Evolutionary conservation across 1,140 invertebrate species (phyloP).

Genomic region (Tetraneura akinire): DNA sequence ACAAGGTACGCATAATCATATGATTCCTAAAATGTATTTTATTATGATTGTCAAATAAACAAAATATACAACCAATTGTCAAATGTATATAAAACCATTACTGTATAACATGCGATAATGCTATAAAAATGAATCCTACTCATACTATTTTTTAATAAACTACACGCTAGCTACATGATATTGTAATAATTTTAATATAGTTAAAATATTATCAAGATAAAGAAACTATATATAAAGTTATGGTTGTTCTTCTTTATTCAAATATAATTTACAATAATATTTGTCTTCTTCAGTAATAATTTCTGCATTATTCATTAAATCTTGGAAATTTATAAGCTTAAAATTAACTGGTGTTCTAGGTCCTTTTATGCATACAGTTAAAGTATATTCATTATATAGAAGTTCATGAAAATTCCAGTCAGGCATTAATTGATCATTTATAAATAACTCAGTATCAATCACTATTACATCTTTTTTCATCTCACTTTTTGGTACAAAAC

Average conservation of each 20-base stretch:
- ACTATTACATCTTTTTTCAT: constrained; percentile 61
- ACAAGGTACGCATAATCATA: constrained; percentile 43
- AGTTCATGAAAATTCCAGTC: constrained; percentile 87
- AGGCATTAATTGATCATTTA: constrained; percentile 65
- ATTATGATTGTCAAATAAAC: constrained; percentile 15
- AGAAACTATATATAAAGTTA: neutral
- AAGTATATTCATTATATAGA: constrained; percentile 79
- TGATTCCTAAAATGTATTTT: neutral
- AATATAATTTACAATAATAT: constrained; percentile 54
- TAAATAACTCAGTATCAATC: constrained; percentile 69
- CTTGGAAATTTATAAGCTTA: constrained; percentile 55
- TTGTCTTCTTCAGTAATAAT: constrained; percentile 54
- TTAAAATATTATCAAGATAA: neutral
- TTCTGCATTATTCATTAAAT: constrained; percentile 56
- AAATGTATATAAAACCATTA: constrained; percentile 26
- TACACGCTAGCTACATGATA: neutral
- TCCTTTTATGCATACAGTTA: constrained; percentile 69
- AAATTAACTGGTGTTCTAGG: constrained; percentile 47
- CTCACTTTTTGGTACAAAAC: constrained; percentile 69
- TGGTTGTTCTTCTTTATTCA: constrained; percentile 55
- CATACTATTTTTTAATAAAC: constrained; percentile 2
- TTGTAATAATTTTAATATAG: neutral
- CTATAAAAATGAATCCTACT: constrained; percentile 16
- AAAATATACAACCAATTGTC: constrained; percentile 4
- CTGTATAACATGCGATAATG: constrained; percentile 16